Evolutionary conservation across 2,888 invertebrate species (phyloP), one percentile per base, ranked within the genome.

Genomic region (Drosophila mulleri): DNA sequence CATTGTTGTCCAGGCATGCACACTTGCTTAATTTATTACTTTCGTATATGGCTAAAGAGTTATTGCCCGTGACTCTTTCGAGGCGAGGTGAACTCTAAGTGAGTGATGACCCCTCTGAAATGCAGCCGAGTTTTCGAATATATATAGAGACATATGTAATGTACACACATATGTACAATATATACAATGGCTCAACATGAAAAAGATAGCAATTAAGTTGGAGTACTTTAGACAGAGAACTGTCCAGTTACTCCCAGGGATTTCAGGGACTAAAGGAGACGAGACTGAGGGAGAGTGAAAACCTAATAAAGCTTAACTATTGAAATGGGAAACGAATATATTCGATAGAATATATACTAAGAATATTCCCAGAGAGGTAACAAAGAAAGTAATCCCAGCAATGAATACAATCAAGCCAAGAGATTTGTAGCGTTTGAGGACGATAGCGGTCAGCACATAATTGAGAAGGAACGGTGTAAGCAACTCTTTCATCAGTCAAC

Each of bases 1-100:
- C 39, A 39, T 3, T 26, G 23, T 23, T n/a, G 1, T 3, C 18
- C 3, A 0, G n/a, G 3, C 9, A n/a, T 23, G 11, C 8, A 9
- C n/a, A 18, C 14, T 18, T 18, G 9, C 1, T 47, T 59, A 11
- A 35, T 69, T 35, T 47, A 29, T 47, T 57, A 44, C 23, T 35
- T 62, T 23, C 29, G 23, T 32, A 2, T 45, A 53, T 58, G 75
- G 69, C 58, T 48, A 41, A 48, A 67, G 69, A 75, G 75, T 57
- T 67, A 57, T 63, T 42, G 53, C 63, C 37, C 65, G 63, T 65
- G 29, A 47, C 39, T 47, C n/a, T 29, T 23, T 60, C 41, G 32
- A 32, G 32, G 26, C 42, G 68, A 66, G 69, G 37, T 53, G 69
- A 66, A 54, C 39, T 72, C 72, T 6, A 37, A 54, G 47, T 63